Evolutionary conservation across 2,797 vertebrate genomes (phyloP).

Genomic region (Myotis findleyi): DNA sequence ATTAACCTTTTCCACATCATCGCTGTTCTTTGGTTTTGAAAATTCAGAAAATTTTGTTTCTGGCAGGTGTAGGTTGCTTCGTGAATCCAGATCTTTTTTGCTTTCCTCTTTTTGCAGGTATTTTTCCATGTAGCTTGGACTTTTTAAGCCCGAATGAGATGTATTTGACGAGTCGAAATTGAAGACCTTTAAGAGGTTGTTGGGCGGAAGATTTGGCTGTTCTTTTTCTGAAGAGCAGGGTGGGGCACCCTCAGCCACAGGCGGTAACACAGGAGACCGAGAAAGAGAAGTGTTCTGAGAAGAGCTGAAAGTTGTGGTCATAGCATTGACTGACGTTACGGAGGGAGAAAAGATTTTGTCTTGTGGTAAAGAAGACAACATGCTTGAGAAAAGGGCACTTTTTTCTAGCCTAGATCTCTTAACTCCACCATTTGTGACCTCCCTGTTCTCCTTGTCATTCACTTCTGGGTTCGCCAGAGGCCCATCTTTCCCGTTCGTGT

Average conservation of each 20-base stretch:
- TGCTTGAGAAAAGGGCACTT: constrained; percentile 94
- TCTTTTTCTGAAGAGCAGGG: constrained; percentile 76
- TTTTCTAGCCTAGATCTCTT: constrained; percentile 92
- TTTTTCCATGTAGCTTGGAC: constrained; percentile 90
- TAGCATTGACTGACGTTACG: constrained; percentile 84
- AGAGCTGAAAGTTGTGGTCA: constrained; percentile 83
- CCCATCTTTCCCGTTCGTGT: constrained; percentile 80
- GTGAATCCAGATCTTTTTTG: constrained; percentile 81
- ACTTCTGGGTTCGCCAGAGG: constrained; percentile 71
- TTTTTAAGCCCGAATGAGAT: constrained; percentile 87
- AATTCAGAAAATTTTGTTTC: constrained; percentile 59
- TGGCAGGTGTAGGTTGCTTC: constrained; percentile 61
- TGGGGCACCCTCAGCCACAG: constrained; percentile 78
- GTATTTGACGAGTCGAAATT: constrained; percentile 81
- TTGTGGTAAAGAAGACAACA: constrained; percentile 86
- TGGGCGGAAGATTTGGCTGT: background rate
- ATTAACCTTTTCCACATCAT: constrained; percentile 25
- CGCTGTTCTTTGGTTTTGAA: constrained; percentile 55
- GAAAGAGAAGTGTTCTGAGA: constrained; percentile 77
- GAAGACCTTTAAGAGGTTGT: constrained; percentile 70
- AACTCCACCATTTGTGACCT: constrained; percentile 85
- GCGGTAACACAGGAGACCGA: constrained; percentile 69
- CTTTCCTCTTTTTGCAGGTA: constrained; percentile 86
- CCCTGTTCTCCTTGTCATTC: constrained; percentile 85
- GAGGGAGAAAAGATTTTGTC: constrained; percentile 88